Percentiles rank a stretch among this genome's conserved stretches.
Evolutionary conservation across 1,140 invertebrate species (phyloP).

Genomic region (Drosophila bocki): DNA sequence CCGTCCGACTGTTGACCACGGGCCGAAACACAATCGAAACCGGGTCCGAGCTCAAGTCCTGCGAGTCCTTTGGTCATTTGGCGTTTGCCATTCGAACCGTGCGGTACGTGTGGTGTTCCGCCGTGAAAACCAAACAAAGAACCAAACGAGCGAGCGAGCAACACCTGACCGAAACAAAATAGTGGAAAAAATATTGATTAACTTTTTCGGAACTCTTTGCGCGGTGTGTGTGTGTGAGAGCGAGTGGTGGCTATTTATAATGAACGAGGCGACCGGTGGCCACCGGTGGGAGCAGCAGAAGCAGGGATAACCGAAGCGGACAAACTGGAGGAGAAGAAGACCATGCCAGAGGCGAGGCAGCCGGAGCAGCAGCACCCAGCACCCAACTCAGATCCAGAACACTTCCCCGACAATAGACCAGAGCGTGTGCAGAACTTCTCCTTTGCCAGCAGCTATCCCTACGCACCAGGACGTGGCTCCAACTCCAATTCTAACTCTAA

Average conservation of each 20-base stretch:
- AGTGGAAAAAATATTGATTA: slow-evolving; percentile 71
- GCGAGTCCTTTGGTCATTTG: slow-evolving; percentile 70
- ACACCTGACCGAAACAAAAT: slow-evolving; percentile 32
- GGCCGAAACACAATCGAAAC: slow-evolving; percentile 41
- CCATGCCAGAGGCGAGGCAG: slow-evolving; percentile 69
- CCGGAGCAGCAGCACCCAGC: slow-evolving; percentile 51
- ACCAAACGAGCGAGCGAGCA: slow-evolving; percentile 20
- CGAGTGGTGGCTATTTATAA: slow-evolving; percentile 54
- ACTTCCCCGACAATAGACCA: slow-evolving; percentile 70
- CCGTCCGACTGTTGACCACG: slow-evolving; percentile 27
- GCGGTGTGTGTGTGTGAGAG: slow-evolving; percentile 14
- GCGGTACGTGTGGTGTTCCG: slow-evolving; percentile 72
- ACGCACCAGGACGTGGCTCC: slow-evolving; percentile 60
- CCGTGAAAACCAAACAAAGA: slow-evolving; percentile 26
- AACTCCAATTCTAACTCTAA: slow-evolving; percentile 20
- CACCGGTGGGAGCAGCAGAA: slow-evolving; percentile 16
- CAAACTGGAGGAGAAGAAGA: slow-evolving; percentile 21
- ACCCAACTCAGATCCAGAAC: slow-evolving; percentile 62
- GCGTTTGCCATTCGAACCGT: slow-evolving; percentile 72
- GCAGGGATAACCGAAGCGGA: slow-evolving; percentile 22
- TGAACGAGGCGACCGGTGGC: slow-evolving; percentile 37
- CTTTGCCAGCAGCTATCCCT: slow-evolving; percentile 77
- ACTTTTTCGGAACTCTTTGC: slow-evolving; percentile 39
- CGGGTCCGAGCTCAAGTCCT: slow-evolving; percentile 38
- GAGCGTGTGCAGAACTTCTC: slow-evolving; percentile 73